These are phyloP conservation scores for Eustalomyia histrio DNA, from an alignment of 2,888 invertebrate species.

Conservation along the genomic window DNA sequence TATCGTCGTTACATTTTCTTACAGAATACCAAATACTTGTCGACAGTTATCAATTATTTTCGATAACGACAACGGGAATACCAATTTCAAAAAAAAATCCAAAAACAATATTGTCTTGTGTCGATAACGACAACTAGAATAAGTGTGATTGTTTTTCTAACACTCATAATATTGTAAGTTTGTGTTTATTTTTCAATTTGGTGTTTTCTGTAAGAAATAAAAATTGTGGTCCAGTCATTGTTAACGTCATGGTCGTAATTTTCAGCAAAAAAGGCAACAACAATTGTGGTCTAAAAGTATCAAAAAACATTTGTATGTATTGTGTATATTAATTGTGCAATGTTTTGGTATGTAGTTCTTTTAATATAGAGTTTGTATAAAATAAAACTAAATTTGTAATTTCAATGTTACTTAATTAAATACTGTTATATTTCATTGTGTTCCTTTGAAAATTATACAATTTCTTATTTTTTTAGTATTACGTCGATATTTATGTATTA, in stretches of 20 bases:
- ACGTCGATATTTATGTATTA: too few relatives aligned
- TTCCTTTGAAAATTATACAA: too few relatives aligned
- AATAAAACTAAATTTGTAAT: slow-evolving; percentile 74
- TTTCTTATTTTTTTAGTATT: too few relatives aligned
- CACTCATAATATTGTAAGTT: slow-evolving; percentile 24
- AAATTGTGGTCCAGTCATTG: slow-evolving; percentile 32
- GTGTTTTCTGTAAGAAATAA: slow-evolving; percentile 25
- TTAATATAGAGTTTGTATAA: background rate
- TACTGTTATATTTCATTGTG: slow-evolving; percentile 75
- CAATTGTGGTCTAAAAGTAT: too few relatives aligned
- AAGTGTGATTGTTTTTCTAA: slow-evolving; percentile 23
- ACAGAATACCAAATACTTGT: too few relatives aligned
- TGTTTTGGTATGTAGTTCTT: background rate
- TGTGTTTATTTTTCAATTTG: slow-evolving; percentile 12
- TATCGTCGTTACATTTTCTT: too few relatives aligned
- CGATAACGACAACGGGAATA: too few relatives aligned
- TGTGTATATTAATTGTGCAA: slow-evolving; percentile 27
- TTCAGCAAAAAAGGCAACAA: slow-evolving; percentile 16
- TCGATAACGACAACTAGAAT: too few relatives aligned
- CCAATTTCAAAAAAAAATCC: too few relatives aligned
- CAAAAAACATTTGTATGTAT: slow-evolving; percentile 13
- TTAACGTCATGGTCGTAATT: slow-evolving; percentile 48
- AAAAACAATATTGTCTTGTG: too few relatives aligned
- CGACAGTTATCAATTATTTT: too few relatives aligned
- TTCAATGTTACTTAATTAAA: slow-evolving; percentile 77